Percentiles rank a stretch among this genome's conserved stretches.
Evolutionary conservation across 2,113 vertebrate genomes (phyloP).

Genomic region (Erythrocebus patas): DNA sequence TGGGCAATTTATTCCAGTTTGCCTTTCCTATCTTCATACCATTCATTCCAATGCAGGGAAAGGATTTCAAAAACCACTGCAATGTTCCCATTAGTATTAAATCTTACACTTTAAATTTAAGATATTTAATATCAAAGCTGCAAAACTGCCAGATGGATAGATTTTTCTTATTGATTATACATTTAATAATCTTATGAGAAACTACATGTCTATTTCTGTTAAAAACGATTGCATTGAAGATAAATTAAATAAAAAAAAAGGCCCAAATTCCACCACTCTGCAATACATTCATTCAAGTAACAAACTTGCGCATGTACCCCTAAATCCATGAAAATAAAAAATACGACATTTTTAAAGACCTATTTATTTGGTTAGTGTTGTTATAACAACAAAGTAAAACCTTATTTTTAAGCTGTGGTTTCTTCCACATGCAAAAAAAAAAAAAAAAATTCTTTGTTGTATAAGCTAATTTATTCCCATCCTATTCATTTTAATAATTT

Average conservation of each 20-base stretch:
- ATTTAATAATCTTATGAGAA: slow-evolving; percentile 22
- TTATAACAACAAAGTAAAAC: neutral
- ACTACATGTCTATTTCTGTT: neutral
- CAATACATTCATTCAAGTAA: too few species aligned
- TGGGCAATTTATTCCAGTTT: neutral
- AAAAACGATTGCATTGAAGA: neutral
- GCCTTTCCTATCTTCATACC: neutral
- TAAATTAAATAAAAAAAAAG: neutral
- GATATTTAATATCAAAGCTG: neutral
- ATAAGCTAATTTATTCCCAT: neutral
- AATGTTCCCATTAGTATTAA: neutral
- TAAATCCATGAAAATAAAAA: too few species aligned
- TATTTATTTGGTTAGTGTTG: neutral
- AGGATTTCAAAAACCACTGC: neutral
- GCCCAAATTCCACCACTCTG: too few species aligned
- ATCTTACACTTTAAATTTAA: neutral
- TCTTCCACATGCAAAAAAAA: neutral
- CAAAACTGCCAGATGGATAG: neutral
- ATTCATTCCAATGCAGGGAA: neutral
- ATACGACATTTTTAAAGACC: neutral
- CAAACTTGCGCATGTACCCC: too few species aligned
- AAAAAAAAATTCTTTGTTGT: neutral
- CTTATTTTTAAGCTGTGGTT: neutral
- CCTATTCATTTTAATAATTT: neutral
- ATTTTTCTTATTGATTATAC: neutral